Percentiles rank a stretch among this genome's conserved stretches.
Conservation (phyloP, 1,140 invertebrate genomes). For the Orchesella cincta region DNA sequence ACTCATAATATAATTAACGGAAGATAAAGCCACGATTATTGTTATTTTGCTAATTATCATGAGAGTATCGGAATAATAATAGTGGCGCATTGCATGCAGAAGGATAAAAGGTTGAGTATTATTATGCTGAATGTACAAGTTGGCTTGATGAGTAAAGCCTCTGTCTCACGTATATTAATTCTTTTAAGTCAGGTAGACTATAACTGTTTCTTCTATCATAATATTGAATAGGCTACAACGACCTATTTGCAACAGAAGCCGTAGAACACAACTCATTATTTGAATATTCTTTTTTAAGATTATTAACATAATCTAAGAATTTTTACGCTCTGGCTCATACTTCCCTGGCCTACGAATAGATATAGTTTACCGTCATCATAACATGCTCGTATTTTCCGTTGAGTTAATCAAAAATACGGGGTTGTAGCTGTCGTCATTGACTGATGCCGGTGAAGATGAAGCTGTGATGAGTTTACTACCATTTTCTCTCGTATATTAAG, state of each 20-base stretch:
- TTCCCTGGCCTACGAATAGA: too few species aligned
- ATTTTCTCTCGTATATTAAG: too few species aligned
- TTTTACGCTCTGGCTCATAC: too few species aligned
- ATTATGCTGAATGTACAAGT: too few species aligned
- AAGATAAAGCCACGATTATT: conserved; percentile 7
- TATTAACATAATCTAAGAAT: conserved; percentile 18
- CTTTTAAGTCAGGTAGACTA: neutral
- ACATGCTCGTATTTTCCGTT: too few species aligned
- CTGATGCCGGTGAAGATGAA: too few species aligned
- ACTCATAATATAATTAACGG: neutral
- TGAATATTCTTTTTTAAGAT: conserved; percentile 22
- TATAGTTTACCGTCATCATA: too few species aligned
- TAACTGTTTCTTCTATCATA: neutral
- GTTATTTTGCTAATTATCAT: conserved; percentile 22
- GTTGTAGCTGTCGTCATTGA: too few species aligned
- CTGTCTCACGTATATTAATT: too few species aligned
- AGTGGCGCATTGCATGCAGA: neutral
- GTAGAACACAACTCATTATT: neutral
- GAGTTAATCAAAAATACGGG: neutral
- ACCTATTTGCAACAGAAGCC: conserved; percentile 27
- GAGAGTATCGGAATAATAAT: conserved; percentile 19
- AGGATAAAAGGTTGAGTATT: neutral
- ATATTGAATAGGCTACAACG: neutral
- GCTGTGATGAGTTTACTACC: too few species aligned
- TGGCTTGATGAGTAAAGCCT: too few species aligned